Percentiles rank a stretch among this genome's conserved stretches.
Conservation (phyloP, 2,797 vertebrate species). For the Podargus strigoides region DNA sequence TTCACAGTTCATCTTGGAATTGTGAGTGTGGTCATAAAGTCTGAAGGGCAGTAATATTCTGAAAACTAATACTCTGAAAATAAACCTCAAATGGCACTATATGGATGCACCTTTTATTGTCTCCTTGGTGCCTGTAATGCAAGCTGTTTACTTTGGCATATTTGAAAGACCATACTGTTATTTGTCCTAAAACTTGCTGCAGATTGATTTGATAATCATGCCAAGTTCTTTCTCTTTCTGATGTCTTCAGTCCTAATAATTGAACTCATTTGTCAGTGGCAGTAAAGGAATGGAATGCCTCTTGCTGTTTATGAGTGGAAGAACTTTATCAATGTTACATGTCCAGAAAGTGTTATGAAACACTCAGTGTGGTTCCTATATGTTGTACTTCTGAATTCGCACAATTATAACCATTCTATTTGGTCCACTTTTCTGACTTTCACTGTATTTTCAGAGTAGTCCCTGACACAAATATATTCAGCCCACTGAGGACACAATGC, state of each 20-base stretch:
- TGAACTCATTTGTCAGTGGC: conserved; percentile 20
- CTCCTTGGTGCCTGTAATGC: neutral
- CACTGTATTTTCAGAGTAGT: neutral
- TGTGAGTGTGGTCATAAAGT: neutral
- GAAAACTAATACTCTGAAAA: neutral
- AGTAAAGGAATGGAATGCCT: neutral
- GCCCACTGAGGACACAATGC: neutral
- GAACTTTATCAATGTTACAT: neutral
- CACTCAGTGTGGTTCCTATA: neutral
- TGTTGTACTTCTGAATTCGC: neutral
- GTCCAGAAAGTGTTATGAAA: neutral
- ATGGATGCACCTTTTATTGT: neutral
- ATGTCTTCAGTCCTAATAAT: conserved; percentile 21
- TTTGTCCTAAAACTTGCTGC: conserved; percentile 31
- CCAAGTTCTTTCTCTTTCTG: neutral
- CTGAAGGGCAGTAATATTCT: neutral
- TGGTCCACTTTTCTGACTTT: neutral
- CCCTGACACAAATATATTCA: neutral
- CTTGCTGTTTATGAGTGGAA: neutral
- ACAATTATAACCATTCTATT: neutral
- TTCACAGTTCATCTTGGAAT: neutral
- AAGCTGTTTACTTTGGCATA: conserved; percentile 28
- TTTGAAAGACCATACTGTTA: conserved; percentile 7
- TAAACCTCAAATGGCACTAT: neutral
- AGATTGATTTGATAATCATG: conserved; percentile 23